Evolutionary conservation across 2,113 vertebrate species (phyloP).

Genomic region (Dolichallabes microphthalmus): DNA sequence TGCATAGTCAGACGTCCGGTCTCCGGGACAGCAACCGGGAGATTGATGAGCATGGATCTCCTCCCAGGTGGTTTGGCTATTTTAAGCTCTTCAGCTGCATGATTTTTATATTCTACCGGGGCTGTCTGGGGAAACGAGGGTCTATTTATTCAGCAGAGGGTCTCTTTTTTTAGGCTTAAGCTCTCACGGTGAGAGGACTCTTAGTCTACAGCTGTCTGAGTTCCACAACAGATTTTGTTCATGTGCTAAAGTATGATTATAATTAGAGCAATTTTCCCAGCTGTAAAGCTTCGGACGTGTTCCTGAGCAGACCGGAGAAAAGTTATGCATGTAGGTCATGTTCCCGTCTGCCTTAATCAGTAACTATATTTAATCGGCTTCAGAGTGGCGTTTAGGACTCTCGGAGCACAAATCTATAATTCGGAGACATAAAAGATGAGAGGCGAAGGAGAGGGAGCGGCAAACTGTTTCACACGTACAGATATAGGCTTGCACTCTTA

Average conservation of each 20-base stretch:
- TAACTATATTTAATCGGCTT: slow-evolving; percentile 79
- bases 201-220: slow-evolving; percentile 26
- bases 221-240: slow-evolving; percentile 58
- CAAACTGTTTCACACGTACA: neutral
- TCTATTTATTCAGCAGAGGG: slow-evolving; percentile 10
- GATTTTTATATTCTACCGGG: slow-evolving; percentile 37
- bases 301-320: slow-evolving; percentile 68
- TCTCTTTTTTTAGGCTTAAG: slow-evolving; percentile 18
- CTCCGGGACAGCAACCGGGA: slow-evolving; percentile 54
- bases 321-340: slow-evolving; percentile 80
- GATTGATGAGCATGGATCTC: slow-evolving; percentile 64
- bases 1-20: slow-evolving; percentile 50
- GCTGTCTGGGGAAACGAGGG: neutral
- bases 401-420: slow-evolving; percentile 62
- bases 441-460: slow-evolving; percentile 53
- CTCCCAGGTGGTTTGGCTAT: slow-evolving; percentile 58
- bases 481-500: slow-evolving; percentile 40
- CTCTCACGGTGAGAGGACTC: neutral
- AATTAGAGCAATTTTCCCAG: slow-evolving; percentile 74
- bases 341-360: slow-evolving; percentile 79
- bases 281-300: slow-evolving; percentile 71
- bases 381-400: slow-evolving; percentile 67
- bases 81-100: slow-evolving; percentile 58
- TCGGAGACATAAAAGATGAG: slow-evolving; percentile 61
- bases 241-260: slow-evolving; percentile 70